phyloP scores from a whole-genome alignment of 2,113 vertebrate species.

The Trematocara stigmaticum region DNA sequence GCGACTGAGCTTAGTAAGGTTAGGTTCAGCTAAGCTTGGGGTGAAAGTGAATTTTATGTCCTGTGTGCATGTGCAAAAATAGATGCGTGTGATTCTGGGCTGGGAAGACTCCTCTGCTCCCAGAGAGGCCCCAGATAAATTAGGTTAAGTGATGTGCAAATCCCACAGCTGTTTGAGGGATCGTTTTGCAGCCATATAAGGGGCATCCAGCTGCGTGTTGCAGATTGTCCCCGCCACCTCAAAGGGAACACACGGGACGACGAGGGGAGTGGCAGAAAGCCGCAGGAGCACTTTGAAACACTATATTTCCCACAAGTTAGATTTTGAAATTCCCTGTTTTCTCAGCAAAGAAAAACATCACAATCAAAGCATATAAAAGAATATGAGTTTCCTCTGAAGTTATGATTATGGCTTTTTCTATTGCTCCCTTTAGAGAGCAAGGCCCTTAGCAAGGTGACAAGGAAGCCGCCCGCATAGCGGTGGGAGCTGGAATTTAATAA shows the following conservation, averaged over 20 bases:
- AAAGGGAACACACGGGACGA: conserved; percentile 41
- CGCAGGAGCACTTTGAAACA: conserved; percentile 13
- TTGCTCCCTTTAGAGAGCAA: conserved; percentile 46
- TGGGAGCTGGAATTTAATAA: conserved; percentile 59
- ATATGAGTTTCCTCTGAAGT: conserved; percentile 61
- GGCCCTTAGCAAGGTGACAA: conserved; percentile 61
- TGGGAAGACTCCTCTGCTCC: conserved; percentile 14
- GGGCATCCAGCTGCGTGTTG: conserved; percentile 40
- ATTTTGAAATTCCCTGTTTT: conserved; percentile 49
- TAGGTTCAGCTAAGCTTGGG: not conserved
- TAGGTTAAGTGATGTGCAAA: conserved; percentile 52
- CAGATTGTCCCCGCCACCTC: conserved; percentile 51
- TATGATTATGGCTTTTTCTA: conserved; percentile 63
- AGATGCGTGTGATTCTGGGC: not conserved
- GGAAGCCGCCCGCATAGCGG: conserved; percentile 31
- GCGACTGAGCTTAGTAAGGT: not conserved
- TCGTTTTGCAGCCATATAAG: not conserved
- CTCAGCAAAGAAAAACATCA: conserved; percentile 52
- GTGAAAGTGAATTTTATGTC: not conserved
- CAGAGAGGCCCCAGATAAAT: conserved; percentile 34
- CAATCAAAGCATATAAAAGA: conserved; percentile 56
- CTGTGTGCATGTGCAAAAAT: not conserved
- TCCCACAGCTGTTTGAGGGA: conserved; percentile 50
- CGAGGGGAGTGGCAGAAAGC: not conserved
- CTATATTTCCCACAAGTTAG: conserved; percentile 40